Evolutionary conservation across 2,888 invertebrate genomes (phyloP).

Genomic region (Auanema freiburgensis): DNA sequence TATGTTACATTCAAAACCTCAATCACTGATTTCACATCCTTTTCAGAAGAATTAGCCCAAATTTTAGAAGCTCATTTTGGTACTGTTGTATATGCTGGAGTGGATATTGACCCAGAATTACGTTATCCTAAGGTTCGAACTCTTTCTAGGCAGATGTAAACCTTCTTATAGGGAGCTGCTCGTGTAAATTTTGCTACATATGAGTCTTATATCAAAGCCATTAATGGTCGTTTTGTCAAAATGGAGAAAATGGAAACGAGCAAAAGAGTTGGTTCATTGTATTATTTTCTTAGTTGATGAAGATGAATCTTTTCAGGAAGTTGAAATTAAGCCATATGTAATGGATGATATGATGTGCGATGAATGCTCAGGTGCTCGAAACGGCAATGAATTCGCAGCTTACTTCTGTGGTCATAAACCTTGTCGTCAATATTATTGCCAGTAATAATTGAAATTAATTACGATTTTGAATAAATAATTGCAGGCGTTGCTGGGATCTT

Average conservation of each 20-base stretch:
- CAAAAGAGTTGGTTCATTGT: constrained; percentile 36
- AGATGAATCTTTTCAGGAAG: constrained; percentile 67
- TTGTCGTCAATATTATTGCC: constrained; percentile 75
- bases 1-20: neutral
- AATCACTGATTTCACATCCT: neutral
- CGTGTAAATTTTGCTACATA: constrained; percentile 97
- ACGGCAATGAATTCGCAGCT: constrained; percentile 96
- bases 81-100: constrained; percentile 97
- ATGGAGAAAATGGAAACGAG: constrained; percentile 76
- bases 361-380: constrained; percentile 95
- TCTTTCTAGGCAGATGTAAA: neutral
- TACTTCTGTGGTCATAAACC: constrained; percentile 99
- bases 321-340: constrained; percentile 95
- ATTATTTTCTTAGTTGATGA: neutral
- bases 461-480: too few species aligned
- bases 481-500: constrained; percentile 17
- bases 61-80: constrained; percentile 98
- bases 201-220: constrained; percentile 97
- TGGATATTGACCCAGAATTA: constrained; percentile 97
- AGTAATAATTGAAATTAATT: constrained; percentile 4
- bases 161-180: constrained; percentile 73
- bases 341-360: constrained; percentile 99
- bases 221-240: constrained; percentile 95
- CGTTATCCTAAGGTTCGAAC: constrained; percentile 68
- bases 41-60: constrained; percentile 89